Percentiles rank a stretch among this genome's conserved stretches.
phyloP scores from a whole-genome alignment of 2,113 vertebrate genomes.

The Anoplopoma fimbria region DNA sequence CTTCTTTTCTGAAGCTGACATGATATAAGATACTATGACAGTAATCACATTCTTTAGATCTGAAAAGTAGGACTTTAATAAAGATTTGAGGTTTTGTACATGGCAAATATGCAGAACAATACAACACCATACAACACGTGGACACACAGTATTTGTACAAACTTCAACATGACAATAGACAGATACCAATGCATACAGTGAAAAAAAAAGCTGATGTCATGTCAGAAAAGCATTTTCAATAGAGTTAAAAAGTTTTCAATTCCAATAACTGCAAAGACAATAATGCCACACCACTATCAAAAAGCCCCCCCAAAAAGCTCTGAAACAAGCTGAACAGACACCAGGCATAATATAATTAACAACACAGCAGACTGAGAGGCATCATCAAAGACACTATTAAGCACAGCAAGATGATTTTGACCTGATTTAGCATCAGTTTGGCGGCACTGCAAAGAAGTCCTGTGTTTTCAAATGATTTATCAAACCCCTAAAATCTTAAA shows the following conservation, averaged over 20 bases:
- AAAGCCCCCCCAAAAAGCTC: slow-evolving; percentile 47
- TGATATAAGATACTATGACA: neutral
- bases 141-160: slow-evolving; percentile 54
- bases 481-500: slow-evolving; percentile 30
- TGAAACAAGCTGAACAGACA: slow-evolving; percentile 51
- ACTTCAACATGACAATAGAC: slow-evolving; percentile 42
- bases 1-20: neutral
- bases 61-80: slow-evolving; percentile 75
- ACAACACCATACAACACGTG: slow-evolving; percentile 65
- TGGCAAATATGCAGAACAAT: slow-evolving; percentile 58
- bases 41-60: slow-evolving; percentile 27
- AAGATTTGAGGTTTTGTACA: slow-evolving; percentile 63
- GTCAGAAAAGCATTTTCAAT: slow-evolving; percentile 27
- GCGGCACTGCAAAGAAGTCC: slow-evolving; percentile 10
- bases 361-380: slow-evolving; percentile 49
- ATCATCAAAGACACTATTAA: slow-evolving; percentile 56
- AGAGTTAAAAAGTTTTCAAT: slow-evolving; percentile 37
- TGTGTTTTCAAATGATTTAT: slow-evolving; percentile 32
- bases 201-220: slow-evolving; percentile 6
- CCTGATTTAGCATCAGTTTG: slow-evolving; percentile 57
- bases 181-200: slow-evolving; percentile 45
- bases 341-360: slow-evolving; percentile 56
- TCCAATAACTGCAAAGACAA: slow-evolving; percentile 43
- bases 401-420: slow-evolving; percentile 50
- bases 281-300: slow-evolving; percentile 55